Conservation (phyloP, 2,888 invertebrate species). For the Megaustenia siamemsis region DNA sequence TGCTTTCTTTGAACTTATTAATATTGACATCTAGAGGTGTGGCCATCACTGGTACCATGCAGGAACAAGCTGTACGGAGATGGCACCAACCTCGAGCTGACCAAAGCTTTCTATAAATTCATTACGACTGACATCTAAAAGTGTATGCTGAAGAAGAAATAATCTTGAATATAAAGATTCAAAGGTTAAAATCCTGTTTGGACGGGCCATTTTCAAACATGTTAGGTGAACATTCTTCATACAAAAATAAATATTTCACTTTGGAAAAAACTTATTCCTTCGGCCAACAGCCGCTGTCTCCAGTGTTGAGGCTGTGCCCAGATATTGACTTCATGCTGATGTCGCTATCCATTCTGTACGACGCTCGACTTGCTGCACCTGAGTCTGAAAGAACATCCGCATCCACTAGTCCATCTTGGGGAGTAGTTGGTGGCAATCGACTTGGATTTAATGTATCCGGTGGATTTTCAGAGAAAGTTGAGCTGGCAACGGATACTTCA, state of each 20-base stretch:
- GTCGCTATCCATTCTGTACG: conserved; percentile 49
- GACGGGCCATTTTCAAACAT: not conserved
- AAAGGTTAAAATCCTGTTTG: not conserved
- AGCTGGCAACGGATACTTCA: conserved; percentile 43
- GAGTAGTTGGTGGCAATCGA: not conserved
- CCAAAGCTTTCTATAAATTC: no score
- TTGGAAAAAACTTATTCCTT: conserved; percentile 21
- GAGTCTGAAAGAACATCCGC: conserved; percentile 35
- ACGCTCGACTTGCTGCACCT: conserved; percentile 46
- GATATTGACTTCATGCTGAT: conserved; percentile 41
- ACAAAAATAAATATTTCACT: not conserved
- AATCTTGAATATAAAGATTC: no score
- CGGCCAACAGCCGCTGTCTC: conserved; percentile 52
- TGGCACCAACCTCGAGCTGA: no score
- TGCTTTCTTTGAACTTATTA: no score
- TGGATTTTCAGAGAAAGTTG: conserved; percentile 17
- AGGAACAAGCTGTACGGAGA: no score
- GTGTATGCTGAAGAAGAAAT: no score
- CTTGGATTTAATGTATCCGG: not conserved
- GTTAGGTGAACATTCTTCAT: no score
- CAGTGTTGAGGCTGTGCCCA: conserved; percentile 38
- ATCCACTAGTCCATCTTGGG: not conserved
- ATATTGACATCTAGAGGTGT: no score
- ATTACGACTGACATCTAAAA: no score
- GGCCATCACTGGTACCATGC: no score